Evolutionary conservation across 2,888 invertebrate species (phyloP).

Genomic region (Oligia latruncula): DNA sequence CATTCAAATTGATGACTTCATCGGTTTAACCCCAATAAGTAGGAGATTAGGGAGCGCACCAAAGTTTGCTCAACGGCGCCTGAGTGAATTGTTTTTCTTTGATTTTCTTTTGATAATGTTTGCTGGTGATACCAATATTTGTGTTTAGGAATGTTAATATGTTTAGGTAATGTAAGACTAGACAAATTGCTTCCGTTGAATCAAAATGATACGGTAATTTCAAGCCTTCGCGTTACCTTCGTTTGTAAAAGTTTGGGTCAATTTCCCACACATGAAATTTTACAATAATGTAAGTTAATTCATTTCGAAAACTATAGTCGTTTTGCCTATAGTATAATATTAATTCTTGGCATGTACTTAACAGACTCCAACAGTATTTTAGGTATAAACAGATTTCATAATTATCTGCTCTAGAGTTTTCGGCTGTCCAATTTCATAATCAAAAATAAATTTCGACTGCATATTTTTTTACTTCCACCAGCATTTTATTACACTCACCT

Average conservation of each 20-base stretch:
- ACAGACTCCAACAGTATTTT: not conserved
- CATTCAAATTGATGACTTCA: conserved; percentile 87
- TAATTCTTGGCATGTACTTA: not conserved
- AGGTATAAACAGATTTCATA: not conserved
- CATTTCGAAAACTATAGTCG: not conserved
- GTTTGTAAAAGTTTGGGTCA: not conserved
- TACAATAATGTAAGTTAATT: not conserved
- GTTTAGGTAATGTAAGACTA: not conserved
- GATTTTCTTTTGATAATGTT: conserved; percentile 65
- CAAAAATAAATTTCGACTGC: not conserved
- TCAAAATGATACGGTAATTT: not conserved
- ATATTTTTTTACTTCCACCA: not conserved
- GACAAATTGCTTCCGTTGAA: not conserved
- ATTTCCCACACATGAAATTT: not conserved
- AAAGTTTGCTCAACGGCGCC: conserved; percentile 79
- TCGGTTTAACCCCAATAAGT: conserved; percentile 85
- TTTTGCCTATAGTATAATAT: too few relatives aligned
- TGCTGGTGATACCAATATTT: conserved; percentile 46
- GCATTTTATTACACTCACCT: conserved; percentile 35
- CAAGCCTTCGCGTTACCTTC: not conserved
- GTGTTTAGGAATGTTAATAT: not conserved
- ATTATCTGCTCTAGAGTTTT: not conserved
- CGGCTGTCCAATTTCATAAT: not conserved
- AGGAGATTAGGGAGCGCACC: conserved; percentile 78
- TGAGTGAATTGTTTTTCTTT: conserved; percentile 80